Percentiles rank a stretch among this genome's conserved stretches.
These are phyloP conservation scores for Acleris cristana DNA, from an alignment of 2,888 invertebrate genomes.

Conservation along the genomic window DNA sequence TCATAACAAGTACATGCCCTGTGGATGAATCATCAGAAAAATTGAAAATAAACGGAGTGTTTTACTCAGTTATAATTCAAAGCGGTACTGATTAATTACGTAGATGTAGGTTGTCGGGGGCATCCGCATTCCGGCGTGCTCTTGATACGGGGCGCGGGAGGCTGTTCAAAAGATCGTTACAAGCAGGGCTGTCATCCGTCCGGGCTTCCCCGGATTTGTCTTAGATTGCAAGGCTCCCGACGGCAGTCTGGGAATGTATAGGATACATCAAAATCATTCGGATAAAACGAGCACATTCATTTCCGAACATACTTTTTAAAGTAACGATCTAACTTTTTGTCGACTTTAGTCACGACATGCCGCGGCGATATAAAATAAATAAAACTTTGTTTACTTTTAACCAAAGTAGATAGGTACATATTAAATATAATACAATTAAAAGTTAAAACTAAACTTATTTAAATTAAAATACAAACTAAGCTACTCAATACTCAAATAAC, in stretches of 20 bases:
- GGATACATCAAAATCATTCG: too few relatives aligned
- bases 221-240: neutral
- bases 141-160: slow-evolving; percentile 62
- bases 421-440: too few relatives aligned
- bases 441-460: too few relatives aligned
- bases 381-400: too few relatives aligned
- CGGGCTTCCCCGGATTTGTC: slow-evolving; percentile 5
- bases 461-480: too few relatives aligned
- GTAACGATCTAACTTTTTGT: too few relatives aligned
- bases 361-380: too few relatives aligned
- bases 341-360: too few relatives aligned
- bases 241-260: slow-evolving; percentile 24
- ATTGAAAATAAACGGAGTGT: slow-evolving; percentile 23
- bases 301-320: too few relatives aligned
- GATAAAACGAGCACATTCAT: too few relatives aligned
- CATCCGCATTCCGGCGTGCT: slow-evolving; percentile 79
- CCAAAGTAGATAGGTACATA: too few relatives aligned
- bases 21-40: slow-evolving; percentile 22
- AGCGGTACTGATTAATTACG: slow-evolving; percentile 46
- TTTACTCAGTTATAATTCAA: slow-evolving; percentile 35
- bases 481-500: too few relatives aligned
- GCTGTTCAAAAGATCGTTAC: slow-evolving; percentile 49
- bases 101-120: slow-evolving; percentile 66
- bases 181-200: neutral
- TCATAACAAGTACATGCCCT: slow-evolving; percentile 10